Conservation (phyloP, 2,797 vertebrate species). For the Malacoctenus gilli region DNA sequence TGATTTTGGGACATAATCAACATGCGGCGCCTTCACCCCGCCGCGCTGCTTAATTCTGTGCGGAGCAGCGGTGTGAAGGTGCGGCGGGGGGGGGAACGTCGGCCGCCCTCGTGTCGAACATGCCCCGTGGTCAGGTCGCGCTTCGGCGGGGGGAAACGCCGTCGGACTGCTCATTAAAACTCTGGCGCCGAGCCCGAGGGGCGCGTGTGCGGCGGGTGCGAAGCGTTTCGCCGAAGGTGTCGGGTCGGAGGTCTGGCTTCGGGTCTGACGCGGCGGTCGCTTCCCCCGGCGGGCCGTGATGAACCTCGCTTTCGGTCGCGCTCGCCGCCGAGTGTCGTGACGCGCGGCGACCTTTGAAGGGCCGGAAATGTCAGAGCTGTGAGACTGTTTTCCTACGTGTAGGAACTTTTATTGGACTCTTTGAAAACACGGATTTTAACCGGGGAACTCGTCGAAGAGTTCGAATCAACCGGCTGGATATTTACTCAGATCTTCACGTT, state of each 20-base stretch:
- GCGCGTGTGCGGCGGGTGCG: constrained; percentile 30
- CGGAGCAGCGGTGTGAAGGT: constrained; percentile 30
- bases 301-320: neutral
- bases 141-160: constrained; percentile 48
- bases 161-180: constrained; percentile 63
- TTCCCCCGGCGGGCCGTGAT: constrained; percentile 13
- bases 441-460: too few species aligned
- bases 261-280: constrained; percentile 8
- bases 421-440: too few species aligned
- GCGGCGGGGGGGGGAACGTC: constrained; percentile 30
- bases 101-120: constrained; percentile 54
- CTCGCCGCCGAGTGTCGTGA: neutral
- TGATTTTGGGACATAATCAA: constrained; percentile 33
- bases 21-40: neutral
- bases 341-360: neutral
- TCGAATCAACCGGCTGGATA: too few species aligned
- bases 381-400: neutral
- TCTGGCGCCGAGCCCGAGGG: constrained; percentile 29
- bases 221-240: constrained; percentile 9
- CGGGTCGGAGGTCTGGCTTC: constrained; percentile 21
- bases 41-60: constrained; percentile 29
- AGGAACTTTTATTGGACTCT: too few species aligned
- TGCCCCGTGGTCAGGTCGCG: constrained; percentile 49
- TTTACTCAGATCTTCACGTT: too few species aligned
- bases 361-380: neutral